A percentile compares a stretch with the other conserved stretches of the same genome.
Evolutionary conservation across 2,888 invertebrate genomes (phyloP).

Genomic region (Oxytorus armatus): DNA sequence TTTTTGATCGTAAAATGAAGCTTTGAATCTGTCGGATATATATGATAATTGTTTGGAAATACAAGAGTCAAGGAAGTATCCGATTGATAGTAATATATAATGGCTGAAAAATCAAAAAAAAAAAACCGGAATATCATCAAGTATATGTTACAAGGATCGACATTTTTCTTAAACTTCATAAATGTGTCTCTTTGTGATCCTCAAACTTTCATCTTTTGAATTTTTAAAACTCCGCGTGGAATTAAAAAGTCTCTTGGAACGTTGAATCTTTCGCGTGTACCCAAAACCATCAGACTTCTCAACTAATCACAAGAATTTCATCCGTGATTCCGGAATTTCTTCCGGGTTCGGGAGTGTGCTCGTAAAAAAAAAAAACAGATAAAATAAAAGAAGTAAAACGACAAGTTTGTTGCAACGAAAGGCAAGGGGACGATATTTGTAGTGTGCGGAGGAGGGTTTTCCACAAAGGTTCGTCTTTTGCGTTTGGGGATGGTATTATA

Average conservation of each 20-base stretch:
- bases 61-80: no score
- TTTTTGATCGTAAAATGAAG: no score
- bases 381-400: slow-evolving; percentile 11
- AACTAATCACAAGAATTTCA: slow-evolving; percentile 54
- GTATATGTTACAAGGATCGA: background rate
- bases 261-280: slow-evolving; percentile 28
- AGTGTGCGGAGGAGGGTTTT: slow-evolving; percentile 26
- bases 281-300: slow-evolving; percentile 5
- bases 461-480: slow-evolving; percentile 53
- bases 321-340: no score
- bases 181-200: background rate
- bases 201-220: background rate
- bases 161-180: background rate
- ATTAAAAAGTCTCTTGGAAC: slow-evolving; percentile 16
- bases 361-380: slow-evolving; percentile 72
- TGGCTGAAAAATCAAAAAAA: background rate
- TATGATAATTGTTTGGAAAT: no score
- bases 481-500: slow-evolving; percentile 19
- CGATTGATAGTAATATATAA: no score
- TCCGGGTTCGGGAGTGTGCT: slow-evolving; percentile 72
- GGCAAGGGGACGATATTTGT: no score
- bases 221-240: slow-evolving; percentile 11
- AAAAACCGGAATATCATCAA: background rate
- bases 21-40: no score
- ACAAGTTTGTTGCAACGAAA: slow-evolving; percentile 28